Conservation (phyloP, 2,113 vertebrate species). For the Motacilla alba region DNA sequence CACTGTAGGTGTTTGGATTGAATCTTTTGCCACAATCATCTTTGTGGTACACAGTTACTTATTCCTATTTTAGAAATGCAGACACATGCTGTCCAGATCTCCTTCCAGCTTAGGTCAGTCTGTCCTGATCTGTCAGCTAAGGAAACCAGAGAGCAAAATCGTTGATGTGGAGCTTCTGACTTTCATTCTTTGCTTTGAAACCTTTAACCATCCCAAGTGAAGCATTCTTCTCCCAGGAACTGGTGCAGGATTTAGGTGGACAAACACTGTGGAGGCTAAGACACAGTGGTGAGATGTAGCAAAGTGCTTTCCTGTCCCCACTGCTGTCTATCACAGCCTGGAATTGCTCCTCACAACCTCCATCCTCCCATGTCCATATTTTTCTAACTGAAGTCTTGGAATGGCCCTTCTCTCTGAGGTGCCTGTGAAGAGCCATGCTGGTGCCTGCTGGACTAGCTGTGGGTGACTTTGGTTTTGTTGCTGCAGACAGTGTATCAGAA, state of each 20-base stretch:
- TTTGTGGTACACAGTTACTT: background rate
- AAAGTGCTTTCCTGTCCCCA: background rate
- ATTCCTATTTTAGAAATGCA: background rate
- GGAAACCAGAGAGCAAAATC: background rate
- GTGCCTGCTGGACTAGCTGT: background rate
- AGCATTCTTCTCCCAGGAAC: background rate
- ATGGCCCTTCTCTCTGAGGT: background rate
- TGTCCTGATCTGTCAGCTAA: background rate
- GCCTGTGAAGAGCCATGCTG: background rate
- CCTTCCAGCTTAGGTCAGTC: background rate
- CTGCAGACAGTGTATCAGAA: conserved; percentile 94
- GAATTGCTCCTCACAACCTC: background rate
- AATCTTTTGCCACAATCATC: background rate
- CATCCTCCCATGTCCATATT: background rate
- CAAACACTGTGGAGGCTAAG: background rate
- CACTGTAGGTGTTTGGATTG: background rate
- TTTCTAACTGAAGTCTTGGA: background rate
- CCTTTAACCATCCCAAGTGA: background rate
- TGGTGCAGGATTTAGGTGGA: background rate
- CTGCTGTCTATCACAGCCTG: background rate
- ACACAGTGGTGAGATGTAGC: background rate
- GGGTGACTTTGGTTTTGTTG: background rate
- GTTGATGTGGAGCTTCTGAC: background rate
- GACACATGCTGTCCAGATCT: background rate
- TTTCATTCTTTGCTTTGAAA: background rate